phyloP scores from a whole-genome alignment of 2,888 invertebrate genomes.

The Stenodera caucasica region DNA sequence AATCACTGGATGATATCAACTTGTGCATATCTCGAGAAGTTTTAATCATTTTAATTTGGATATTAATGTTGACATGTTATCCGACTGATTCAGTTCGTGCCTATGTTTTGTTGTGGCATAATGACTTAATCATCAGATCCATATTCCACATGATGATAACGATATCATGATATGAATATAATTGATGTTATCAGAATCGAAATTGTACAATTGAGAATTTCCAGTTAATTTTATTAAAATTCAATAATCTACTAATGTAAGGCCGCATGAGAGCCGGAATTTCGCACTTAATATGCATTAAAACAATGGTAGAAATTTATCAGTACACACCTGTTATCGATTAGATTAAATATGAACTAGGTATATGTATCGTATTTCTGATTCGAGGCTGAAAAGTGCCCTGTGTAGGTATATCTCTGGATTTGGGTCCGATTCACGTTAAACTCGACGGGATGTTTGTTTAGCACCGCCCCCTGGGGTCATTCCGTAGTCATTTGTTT shows the following conservation, averaged over 20 bases:
- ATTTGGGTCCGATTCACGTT: slow-evolving; percentile 35
- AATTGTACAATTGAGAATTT: slow-evolving; percentile 5
- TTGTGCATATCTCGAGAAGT: slow-evolving; percentile 25
- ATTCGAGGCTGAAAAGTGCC: too few relatives aligned
- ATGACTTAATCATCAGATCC: slow-evolving; percentile 2
- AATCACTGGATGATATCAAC: slow-evolving; percentile 24
- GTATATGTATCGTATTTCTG: too few relatives aligned
- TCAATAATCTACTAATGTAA: slow-evolving; percentile 3
- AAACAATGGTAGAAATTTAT: not conserved
- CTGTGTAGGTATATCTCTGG: not conserved
- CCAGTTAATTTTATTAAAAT: slow-evolving; percentile 1
- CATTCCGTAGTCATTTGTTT: slow-evolving; percentile 51
- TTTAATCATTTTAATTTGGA: slow-evolving; percentile 32
- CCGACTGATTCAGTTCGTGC: slow-evolving; percentile 49
- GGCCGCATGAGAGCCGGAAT: not conserved
- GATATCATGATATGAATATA: too few relatives aligned
- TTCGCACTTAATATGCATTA: not conserved
- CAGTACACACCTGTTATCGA: slow-evolving; percentile 4
- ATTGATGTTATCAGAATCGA: not conserved
- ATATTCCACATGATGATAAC: not conserved
- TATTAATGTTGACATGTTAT: slow-evolving; percentile 36
- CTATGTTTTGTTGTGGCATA: slow-evolving; percentile 46
- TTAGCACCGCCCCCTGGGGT: slow-evolving; percentile 48
- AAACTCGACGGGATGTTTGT: slow-evolving; percentile 47
- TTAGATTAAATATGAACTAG: too few relatives aligned